Base-by-base conservation (phyloP, 2,888 invertebrate genomes). In the Tetragnatha montana region DNA sequence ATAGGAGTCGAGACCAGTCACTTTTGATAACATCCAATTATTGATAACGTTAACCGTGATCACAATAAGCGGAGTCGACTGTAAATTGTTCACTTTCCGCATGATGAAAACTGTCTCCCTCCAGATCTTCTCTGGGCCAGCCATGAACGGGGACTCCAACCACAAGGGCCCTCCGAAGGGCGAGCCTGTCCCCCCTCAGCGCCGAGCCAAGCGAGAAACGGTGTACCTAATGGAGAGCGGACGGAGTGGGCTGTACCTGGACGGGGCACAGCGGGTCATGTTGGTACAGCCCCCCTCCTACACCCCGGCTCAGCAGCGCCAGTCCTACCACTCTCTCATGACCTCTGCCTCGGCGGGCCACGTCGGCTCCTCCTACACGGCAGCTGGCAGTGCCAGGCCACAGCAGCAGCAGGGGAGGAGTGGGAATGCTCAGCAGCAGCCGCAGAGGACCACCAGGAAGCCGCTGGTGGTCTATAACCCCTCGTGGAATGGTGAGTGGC, bases 401-500 rank as follows among this genome's bases (percentile, higher is more conserved):
- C 50, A 49, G 6, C 73, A 0, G 81, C n/a, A 49, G 47, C n/a
- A 19, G 69, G 19, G 76, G 71, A 51, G 21, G 49, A 35, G 35
- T n/a, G 70, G 8, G 81, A 83, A 49, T n/a, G 82, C 19, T 82
- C 83, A 22, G 84, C 74, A 71, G 82, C 50, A 17, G 87, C 87
- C 87, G 0, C 90, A 83, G 19, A 75, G 87, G 70, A 87, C 60
- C 21, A 90, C 81, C 14, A 80, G 78, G 68, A 91, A 91, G 21
- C 91, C 91, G 14, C 50, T 91, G 70, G 87, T 86, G 49, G 91
- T 91, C 47, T 91, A 91, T 74, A 91, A 91, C 51, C 91, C 91
- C 21, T 85, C 91, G 60, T 91, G 88, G 88, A 88, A 91, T 82
- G 91, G 91, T 88, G 19, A 8, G 81, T 88, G 51, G 19, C 19